Percentiles rank a stretch among this genome's conserved stretches.
Evolutionary conservation across 2,797 vertebrate genomes (phyloP).

Genomic region (Thripadectes ignobilis): DNA sequence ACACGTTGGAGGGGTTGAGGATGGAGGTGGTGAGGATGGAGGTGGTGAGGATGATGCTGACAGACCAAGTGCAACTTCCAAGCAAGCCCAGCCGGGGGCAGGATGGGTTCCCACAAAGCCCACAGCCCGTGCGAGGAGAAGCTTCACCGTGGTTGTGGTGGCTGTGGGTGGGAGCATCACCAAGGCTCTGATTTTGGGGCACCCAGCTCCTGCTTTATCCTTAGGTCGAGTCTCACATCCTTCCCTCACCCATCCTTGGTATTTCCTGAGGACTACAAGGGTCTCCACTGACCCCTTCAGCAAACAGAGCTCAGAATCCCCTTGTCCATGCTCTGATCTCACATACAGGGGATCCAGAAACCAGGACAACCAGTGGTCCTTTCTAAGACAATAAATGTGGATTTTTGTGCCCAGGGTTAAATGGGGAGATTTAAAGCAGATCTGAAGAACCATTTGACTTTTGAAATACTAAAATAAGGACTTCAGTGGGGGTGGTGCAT

Average conservation of each 20-base stretch:
- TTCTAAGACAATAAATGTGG: not conserved
- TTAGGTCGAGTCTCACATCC: not conserved
- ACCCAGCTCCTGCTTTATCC: accelerated
- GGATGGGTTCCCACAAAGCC: not conserved
- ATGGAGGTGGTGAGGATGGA: not conserved
- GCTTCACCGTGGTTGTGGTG: not conserved
- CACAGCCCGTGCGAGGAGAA: not conserved
- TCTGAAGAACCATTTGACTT: not conserved
- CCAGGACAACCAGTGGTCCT: not conserved
- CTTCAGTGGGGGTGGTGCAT: accelerated
- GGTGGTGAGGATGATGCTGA: not conserved
- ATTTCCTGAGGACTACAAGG: not conserved
- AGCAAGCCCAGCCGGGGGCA: not conserved
- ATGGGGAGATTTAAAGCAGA: not conserved
- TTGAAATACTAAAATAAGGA: not conserved
- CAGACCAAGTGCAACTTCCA: not conserved
- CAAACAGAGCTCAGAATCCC: not conserved
- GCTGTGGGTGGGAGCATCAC: not conserved
- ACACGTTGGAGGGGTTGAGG: not conserved
- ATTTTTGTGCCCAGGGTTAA: not conserved
- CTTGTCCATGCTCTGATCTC: not conserved
- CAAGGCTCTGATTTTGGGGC: not conserved
- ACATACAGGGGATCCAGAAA: not conserved
- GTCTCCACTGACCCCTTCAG: not conserved
- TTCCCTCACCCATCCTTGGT: not conserved